Percentiles rank a stretch among this genome's conserved stretches.
These are phyloP conservation scores for Hozukius guyotensis DNA, from an alignment of 2,797 vertebrate genomes.

Conservation along the genomic window DNA sequence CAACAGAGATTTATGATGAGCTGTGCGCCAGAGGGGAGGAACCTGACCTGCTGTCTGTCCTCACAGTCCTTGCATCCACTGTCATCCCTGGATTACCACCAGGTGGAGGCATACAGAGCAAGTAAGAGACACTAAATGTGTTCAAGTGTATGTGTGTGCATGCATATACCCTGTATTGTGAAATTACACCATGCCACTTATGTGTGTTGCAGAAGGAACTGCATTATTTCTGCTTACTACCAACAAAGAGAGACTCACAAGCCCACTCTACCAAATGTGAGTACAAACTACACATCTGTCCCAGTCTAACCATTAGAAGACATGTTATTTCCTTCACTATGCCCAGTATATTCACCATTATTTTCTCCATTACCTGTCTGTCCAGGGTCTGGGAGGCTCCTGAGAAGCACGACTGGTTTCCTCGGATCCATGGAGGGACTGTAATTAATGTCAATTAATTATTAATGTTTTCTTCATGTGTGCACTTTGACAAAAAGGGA, in stretches of 20 bases:
- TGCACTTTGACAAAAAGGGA: conserved; percentile 59
- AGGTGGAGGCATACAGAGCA: conserved; percentile 88
- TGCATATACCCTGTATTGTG: neutral
- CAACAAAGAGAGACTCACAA: conserved; percentile 81
- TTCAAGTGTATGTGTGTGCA: neutral
- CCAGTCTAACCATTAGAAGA: neutral
- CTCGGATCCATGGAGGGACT: conserved; percentile 35
- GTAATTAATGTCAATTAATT: conserved; percentile 48
- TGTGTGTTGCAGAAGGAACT: conserved; percentile 82
- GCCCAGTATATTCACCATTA: neutral
- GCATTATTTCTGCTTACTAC: conserved; percentile 86
- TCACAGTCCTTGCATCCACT: conserved; percentile 82
- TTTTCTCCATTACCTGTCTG: conserved; percentile 25
- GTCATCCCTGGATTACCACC: conserved; percentile 85
- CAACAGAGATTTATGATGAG: conserved; percentile 82
- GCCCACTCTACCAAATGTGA: conserved; percentile 69
- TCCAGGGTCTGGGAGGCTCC: conserved; percentile 66
- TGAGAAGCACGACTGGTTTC: conserved; percentile 44
- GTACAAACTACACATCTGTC: conserved; percentile 13
- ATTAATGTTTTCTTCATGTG: conserved; percentile 53
- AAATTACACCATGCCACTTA: neutral
- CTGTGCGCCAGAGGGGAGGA: conserved; percentile 78
- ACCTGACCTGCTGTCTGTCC: conserved; percentile 83
- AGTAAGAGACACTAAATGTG: conserved; percentile 66
- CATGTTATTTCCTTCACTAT: neutral